A percentile compares a stretch with the other conserved stretches of the same genome.
These are phyloP conservation scores for Gobionotothen gibberifrons DNA, from an alignment of 2,797 vertebrate species.

Conservation along the genomic window DNA sequence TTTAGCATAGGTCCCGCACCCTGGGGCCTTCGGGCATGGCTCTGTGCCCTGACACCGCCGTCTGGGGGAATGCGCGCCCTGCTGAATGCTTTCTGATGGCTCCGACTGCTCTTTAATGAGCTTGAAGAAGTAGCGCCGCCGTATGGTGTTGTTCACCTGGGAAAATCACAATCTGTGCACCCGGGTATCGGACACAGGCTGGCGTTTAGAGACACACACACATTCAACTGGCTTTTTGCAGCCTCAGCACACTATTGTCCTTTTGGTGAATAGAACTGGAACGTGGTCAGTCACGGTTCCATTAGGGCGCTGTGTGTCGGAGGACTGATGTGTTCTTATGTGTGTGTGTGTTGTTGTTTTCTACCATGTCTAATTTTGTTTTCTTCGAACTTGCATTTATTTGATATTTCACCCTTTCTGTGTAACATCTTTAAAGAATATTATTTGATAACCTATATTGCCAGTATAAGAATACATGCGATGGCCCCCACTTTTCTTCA, in stretches of 20 bases:
- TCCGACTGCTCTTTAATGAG: constrained; percentile 74
- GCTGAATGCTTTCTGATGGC: constrained; percentile 79
- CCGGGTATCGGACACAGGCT: constrained; percentile 35
- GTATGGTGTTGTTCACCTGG: constrained; percentile 83
- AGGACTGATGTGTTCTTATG: constrained; percentile 48
- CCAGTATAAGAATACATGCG: not conserved
- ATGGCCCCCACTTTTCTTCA: constrained; percentile 23
- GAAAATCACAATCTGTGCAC: constrained; percentile 83
- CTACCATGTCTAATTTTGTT: constrained; percentile 18
- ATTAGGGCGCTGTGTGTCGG: constrained; percentile 66
- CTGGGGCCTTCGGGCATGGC: constrained; percentile 78
- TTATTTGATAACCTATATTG: not conserved
- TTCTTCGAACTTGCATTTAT: not conserved
- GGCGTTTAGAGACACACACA: constrained; percentile 16
- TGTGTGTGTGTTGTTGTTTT: constrained; percentile 22
- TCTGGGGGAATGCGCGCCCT: constrained; percentile 78
- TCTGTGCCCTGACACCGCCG: constrained; percentile 75
- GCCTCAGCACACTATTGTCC: constrained; percentile 79
- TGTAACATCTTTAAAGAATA: not conserved
- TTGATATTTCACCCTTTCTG: not conserved
- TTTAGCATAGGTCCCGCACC: constrained; percentile 81
- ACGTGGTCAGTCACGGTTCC: constrained; percentile 79
- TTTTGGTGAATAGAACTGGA: constrained; percentile 73
- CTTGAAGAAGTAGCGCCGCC: constrained; percentile 69
- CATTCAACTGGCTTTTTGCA: constrained; percentile 74